Evolutionary conservation across 2,113 vertebrate genomes (phyloP).

Genomic region (Strigops habroptila): DNA sequence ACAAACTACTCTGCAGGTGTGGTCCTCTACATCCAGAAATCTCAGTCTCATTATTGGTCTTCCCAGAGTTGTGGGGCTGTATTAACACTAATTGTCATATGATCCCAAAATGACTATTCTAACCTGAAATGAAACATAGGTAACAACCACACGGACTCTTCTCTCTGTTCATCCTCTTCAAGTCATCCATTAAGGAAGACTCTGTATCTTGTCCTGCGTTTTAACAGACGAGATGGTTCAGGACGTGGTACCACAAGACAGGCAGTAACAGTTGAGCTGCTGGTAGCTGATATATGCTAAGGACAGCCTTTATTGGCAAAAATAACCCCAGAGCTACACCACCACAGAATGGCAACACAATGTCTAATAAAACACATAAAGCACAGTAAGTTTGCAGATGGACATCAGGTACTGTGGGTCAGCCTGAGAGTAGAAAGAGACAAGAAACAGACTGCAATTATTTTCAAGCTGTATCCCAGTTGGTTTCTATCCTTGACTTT

Average conservation of each 20-base stretch:
- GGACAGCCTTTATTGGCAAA: not conserved
- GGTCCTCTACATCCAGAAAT: not conserved
- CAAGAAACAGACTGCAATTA: not conserved
- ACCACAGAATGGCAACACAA: not conserved
- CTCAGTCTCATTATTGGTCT: not conserved
- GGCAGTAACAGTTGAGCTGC: not conserved
- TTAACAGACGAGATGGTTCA: not conserved
- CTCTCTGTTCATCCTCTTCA: not conserved
- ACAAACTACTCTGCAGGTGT: not conserved
- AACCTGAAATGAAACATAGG: not conserved
- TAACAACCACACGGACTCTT: not conserved
- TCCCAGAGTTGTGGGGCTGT: not conserved
- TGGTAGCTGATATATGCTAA: not conserved
- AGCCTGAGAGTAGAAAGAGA: not conserved
- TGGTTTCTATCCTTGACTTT: not conserved
- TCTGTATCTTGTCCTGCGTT: not conserved
- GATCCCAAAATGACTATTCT: not conserved
- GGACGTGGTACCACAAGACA: not conserved
- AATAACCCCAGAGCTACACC: not conserved
- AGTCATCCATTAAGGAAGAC: not conserved
- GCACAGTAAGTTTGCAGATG: not conserved
- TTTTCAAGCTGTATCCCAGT: not conserved
- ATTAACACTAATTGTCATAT: not conserved
- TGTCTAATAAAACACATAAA: rapidly evolving
- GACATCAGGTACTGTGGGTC: rapidly evolving